Conservation (phyloP, 2,888 invertebrate species). For the Drosophila diplacantha region DNA sequence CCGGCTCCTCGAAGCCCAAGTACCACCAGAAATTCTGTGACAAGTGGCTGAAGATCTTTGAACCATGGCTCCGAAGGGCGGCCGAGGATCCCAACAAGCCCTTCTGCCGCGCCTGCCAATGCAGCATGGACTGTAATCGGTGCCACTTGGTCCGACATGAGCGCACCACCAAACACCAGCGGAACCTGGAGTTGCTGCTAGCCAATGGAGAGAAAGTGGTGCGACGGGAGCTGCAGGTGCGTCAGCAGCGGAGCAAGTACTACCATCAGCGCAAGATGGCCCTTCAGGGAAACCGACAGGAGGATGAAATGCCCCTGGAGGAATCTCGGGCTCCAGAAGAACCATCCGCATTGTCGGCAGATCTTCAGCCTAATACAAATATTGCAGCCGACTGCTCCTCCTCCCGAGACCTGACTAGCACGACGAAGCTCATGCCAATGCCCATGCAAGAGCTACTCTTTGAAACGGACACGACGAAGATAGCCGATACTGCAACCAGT, state of each 20-base stretch:
- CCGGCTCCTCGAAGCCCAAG: conserved; percentile 56
- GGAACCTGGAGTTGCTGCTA: conserved; percentile 70
- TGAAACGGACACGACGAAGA: conserved; percentile 4
- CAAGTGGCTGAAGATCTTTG: conserved; percentile 74
- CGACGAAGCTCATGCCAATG: neutral
- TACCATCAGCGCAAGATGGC: conserved; percentile 63
- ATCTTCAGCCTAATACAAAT: neutral
- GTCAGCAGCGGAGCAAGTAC: conserved; percentile 74
- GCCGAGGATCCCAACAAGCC: conserved; percentile 72
- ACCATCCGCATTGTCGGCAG: no score
- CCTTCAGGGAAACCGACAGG: conserved; percentile 19
- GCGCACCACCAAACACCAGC: conserved; percentile 72
- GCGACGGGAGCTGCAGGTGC: conserved; percentile 66
- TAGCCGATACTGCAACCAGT: neutral
- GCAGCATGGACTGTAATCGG: conserved; percentile 74
- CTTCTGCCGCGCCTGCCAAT: conserved; percentile 74
- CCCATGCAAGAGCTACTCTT: conserved; percentile 15
- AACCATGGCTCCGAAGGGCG: conserved; percentile 72
- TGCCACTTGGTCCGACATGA: conserved; percentile 75
- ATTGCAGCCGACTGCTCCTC: neutral
- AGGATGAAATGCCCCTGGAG: neutral
- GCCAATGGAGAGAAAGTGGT: conserved; percentile 71
- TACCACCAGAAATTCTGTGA: conserved; percentile 75
- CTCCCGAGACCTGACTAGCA: neutral
- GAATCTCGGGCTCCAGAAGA: conserved; percentile 22